phyloP scores from a whole-genome alignment of 2,888 invertebrate genomes.

The Sesia apiformis region DNA sequence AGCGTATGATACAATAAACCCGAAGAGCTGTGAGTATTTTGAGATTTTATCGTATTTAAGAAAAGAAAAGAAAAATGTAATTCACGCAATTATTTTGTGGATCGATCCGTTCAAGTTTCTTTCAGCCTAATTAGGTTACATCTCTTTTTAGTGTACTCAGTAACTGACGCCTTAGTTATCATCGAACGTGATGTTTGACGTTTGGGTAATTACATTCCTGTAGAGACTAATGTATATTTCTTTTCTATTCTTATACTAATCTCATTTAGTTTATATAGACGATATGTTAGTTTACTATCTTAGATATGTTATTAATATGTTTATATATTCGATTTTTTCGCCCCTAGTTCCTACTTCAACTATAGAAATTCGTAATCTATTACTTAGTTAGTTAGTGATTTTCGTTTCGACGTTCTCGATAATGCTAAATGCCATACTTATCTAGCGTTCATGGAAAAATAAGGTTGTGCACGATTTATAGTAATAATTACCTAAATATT shows the following conservation, averaged over 20 bases:
- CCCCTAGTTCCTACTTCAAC: constrained; percentile 59
- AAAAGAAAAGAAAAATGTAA: constrained; percentile 39
- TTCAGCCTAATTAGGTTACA: constrained; percentile 67
- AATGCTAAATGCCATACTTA: constrained; percentile 64
- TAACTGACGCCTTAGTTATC: constrained; percentile 39
- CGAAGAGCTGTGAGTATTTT: constrained; percentile 74
- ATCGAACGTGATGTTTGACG: constrained; percentile 32
- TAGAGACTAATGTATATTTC: neutral
- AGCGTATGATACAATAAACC: constrained; percentile 71
- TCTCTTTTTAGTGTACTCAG: constrained; percentile 46
- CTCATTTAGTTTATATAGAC: constrained; percentile 7
- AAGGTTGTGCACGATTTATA: constrained; percentile 74
- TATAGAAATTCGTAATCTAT: constrained; percentile 35
- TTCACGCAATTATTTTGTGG: constrained; percentile 49
- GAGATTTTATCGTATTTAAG: constrained; percentile 74
- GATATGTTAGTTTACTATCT: constrained; percentile 21
- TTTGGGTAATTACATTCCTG: neutral
- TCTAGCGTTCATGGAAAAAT: constrained; percentile 72
- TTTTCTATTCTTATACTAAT: constrained; percentile 15
- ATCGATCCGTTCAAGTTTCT: constrained; percentile 47
- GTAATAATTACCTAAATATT: constrained; percentile 63
- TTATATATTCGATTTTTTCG: constrained; percentile 16
- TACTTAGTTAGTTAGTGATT: constrained; percentile 45
- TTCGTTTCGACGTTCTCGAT: constrained; percentile 49
- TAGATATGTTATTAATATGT: too few relatives aligned